Conservation (phyloP, 2,888 invertebrate species). For the Hedychridium roseum region DNA sequence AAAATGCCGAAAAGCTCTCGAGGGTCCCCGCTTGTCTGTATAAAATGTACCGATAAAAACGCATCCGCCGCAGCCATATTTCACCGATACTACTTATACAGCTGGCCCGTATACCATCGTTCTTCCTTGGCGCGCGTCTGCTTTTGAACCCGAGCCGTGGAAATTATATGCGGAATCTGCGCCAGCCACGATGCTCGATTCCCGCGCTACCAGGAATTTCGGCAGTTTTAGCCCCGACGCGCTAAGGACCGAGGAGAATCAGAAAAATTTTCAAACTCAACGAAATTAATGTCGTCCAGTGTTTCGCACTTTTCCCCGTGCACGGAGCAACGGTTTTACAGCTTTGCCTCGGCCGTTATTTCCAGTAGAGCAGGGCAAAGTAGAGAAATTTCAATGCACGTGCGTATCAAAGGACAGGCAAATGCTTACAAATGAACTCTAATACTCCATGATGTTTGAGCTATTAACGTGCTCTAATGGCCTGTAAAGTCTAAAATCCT, state of each 20-base stretch:
- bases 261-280: no score
- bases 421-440: no score
- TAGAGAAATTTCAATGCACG: no score
- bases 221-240: conserved; percentile 15
- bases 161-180: conserved; percentile 43
- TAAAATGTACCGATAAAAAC: conserved; percentile 38
- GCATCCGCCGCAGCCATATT: conserved; percentile 39
- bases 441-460: no score
- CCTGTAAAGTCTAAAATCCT: no score
- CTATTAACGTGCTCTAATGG: no score
- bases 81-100: conserved; percentile 39
- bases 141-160: conserved; percentile 16
- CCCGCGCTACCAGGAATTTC: conserved; percentile 10
- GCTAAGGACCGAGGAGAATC: conserved; percentile 25
- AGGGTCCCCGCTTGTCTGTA: conserved; percentile 33
- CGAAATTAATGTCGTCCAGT: no score
- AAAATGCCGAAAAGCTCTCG: conserved; percentile 36
- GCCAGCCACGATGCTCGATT: conserved; percentile 22
- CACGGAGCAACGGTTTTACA: no score
- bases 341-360: no score
- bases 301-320: no score
- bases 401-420: no score
- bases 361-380: no score
- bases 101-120: conserved; percentile 30
- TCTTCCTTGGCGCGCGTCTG: conserved; percentile 29